phyloP scores from a whole-genome alignment of 2,888 invertebrate genomes.

The Netelia melanura region DNA sequence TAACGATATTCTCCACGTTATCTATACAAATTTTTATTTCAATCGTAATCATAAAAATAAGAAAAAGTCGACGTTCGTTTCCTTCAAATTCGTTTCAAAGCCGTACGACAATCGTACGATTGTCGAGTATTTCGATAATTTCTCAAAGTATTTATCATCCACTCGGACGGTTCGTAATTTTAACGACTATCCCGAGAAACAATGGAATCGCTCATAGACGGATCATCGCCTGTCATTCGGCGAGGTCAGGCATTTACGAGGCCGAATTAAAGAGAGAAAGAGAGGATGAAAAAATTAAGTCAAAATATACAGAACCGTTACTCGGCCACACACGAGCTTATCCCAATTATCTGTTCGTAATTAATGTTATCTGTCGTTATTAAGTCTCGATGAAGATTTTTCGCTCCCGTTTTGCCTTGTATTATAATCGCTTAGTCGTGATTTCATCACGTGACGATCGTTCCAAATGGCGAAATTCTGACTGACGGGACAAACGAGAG shows the following conservation, averaged over 20 bases:
- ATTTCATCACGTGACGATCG: constrained; percentile 17
- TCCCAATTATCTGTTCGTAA: constrained; percentile 63
- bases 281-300: constrained; percentile 4
- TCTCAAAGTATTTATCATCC: constrained; percentile 19
- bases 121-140: neutral
- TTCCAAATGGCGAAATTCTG: constrained; percentile 47
- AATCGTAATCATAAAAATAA: too few species aligned
- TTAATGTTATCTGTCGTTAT: constrained; percentile 62
- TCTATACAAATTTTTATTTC: too few species aligned
- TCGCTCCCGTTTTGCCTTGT: constrained; percentile 40
- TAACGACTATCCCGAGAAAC: constrained; percentile 57
- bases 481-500: constrained; percentile 4
- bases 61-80: neutral
- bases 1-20: neutral
- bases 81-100: neutral
- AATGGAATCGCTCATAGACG: constrained; percentile 62
- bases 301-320: neutral
- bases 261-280: neutral
- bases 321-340: constrained; percentile 61
- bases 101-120: neutral
- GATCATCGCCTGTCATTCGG: constrained; percentile 38
- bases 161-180: constrained; percentile 35
- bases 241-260: constrained; percentile 36
- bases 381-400: constrained; percentile 54
- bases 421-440: constrained; percentile 35